Percentiles rank a stretch among this genome's conserved stretches.
These are phyloP conservation scores for Prunella strophiata DNA, from an alignment of 2,797 vertebrate species.

Conservation along the genomic window DNA sequence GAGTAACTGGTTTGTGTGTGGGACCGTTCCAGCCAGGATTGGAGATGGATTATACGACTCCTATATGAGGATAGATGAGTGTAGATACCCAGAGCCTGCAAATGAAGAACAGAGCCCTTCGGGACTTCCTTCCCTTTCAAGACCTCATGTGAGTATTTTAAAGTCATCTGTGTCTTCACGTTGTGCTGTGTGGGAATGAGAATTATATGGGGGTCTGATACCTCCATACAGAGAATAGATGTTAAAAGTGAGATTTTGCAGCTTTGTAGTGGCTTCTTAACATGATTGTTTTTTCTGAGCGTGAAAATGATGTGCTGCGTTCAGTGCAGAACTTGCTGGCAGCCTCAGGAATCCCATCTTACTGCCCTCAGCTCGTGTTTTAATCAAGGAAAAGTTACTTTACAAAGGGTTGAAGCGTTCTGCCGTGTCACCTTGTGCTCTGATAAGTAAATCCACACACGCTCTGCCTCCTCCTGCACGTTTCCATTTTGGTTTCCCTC, in stretches of 20 bases:
- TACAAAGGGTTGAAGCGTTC: neutral
- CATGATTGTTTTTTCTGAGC: neutral
- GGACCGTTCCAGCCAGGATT: slow-evolving; percentile 82
- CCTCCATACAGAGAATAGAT: neutral
- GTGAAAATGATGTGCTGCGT: neutral
- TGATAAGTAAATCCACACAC: neutral
- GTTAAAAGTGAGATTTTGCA: neutral
- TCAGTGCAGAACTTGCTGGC: neutral
- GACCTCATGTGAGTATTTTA: slow-evolving; percentile 87
- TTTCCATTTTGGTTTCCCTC: slow-evolving; percentile 16
- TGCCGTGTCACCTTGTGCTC: neutral
- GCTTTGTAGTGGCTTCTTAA: neutral
- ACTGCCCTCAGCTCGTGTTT: neutral
- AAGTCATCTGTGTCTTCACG: neutral
- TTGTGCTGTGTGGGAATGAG: neutral
- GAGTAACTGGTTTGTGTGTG: slow-evolving; percentile 43
- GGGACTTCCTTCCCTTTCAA: slow-evolving; percentile 85
- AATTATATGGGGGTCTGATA: neutral
- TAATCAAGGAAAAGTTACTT: neutral
- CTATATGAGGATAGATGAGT: slow-evolving; percentile 96
- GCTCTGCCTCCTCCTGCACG: neutral
- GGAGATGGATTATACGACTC: slow-evolving; percentile 93
- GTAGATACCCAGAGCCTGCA: slow-evolving; percentile 86
- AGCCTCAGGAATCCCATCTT: neutral
- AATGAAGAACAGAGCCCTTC: slow-evolving; percentile 84